Evolutionary conservation across 2,888 invertebrate species (phyloP).

Genomic region (Zele albiditarsus): DNA sequence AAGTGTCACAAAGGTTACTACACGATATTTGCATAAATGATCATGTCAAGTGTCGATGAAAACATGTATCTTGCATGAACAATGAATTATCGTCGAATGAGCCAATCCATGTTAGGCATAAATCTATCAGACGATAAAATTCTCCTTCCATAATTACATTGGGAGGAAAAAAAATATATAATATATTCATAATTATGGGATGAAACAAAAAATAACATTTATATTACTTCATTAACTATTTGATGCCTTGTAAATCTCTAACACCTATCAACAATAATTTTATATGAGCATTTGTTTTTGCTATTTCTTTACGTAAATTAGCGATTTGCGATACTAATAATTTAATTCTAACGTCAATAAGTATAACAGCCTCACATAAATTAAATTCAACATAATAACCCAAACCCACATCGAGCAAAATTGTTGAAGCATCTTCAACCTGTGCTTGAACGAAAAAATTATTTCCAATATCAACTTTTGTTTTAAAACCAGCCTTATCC

Average conservation of each 20-base stretch:
- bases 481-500: conserved; percentile 77
- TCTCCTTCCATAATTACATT: background rate
- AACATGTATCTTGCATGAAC: background rate
- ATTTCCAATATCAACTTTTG: conserved; percentile 87
- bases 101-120: no score
- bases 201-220: background rate
- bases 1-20: background rate
- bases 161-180: background rate
- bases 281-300: conserved; percentile 84
- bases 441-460: conserved; percentile 88
- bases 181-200: background rate
- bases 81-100: background rate
- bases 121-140: no score
- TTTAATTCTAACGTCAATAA: conserved; percentile 81
- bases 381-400: conserved; percentile 84
- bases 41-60: background rate
- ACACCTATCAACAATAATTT: conserved; percentile 84
- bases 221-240: conserved; percentile 20
- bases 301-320: conserved; percentile 79
- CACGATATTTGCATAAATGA: background rate
- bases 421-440: conserved; percentile 79
- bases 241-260: conserved; percentile 75
- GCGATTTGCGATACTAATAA: conserved; percentile 78
- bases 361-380: conserved; percentile 80
- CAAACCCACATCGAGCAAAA: conserved; percentile 84